A percentile compares a stretch with the other conserved stretches of the same genome.
Conservation (phyloP, 2,888 invertebrate species). For the Psylliodes chrysocephalus region DNA sequence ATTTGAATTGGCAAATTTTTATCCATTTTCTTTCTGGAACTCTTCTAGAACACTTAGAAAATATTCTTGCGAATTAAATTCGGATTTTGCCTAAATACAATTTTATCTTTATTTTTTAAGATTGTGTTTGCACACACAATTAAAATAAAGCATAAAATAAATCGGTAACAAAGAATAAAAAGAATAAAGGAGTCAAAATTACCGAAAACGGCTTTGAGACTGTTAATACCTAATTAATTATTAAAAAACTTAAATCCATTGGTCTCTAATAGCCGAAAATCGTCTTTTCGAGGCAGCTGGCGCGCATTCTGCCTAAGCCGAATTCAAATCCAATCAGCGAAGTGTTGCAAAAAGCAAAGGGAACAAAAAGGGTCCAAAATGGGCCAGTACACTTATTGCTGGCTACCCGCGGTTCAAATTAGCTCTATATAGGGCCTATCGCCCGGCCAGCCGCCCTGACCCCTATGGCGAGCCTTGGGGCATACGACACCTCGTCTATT, state of each 20-base stretch:
- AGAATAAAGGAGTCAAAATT: no score
- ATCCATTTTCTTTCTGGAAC: no score
- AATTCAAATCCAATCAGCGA: conserved; percentile 63
- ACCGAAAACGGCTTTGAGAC: no score
- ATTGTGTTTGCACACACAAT: no score
- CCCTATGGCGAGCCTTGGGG: conserved; percentile 61
- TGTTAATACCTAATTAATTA: not conserved
- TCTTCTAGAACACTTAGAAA: no score
- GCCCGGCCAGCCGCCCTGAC: conserved; percentile 56
- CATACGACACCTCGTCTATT: conserved; percentile 66
- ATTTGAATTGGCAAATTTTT: no score
- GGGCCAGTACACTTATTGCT: conserved; percentile 60
- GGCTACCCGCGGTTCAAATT: conserved; percentile 66
- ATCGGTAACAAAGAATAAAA: no score
- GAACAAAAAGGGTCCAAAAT: conserved; percentile 53
- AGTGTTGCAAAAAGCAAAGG: conserved; percentile 58
- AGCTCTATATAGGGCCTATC: conserved; percentile 61
- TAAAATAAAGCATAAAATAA: no score
- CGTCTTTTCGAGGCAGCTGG: conserved; percentile 37
- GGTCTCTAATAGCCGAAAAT: not conserved
- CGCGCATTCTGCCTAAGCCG: conserved; percentile 50
- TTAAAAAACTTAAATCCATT: not conserved
- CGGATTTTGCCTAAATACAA: no score
- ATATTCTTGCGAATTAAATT: no score
- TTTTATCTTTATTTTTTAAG: no score